Conservation (phyloP, 2,113 vertebrate genomes). For the Laticauda laticaudata region DNA sequence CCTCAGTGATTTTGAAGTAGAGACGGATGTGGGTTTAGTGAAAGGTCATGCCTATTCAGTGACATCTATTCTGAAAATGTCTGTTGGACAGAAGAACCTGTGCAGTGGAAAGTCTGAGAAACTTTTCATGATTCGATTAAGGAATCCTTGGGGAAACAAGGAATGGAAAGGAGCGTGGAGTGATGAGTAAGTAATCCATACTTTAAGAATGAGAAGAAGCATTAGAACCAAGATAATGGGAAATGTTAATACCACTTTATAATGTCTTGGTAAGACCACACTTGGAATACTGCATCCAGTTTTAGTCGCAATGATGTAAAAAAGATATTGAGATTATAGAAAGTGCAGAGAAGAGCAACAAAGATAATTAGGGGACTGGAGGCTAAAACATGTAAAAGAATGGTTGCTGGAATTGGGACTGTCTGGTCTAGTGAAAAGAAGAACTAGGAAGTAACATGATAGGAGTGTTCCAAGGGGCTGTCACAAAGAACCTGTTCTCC, state of each 20-base stretch:
- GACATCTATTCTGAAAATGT: conserved; percentile 81
- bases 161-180: conserved; percentile 95
- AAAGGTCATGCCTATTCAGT: conserved; percentile 89
- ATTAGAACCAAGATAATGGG: not conserved
- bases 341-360: not conserved
- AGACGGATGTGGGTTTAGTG: conserved; percentile 78
- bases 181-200: conserved; percentile 77
- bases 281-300: not conserved
- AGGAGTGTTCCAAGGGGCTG: not conserved
- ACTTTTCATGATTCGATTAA: conserved; percentile 87
- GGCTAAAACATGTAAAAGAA: not conserved
- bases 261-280: not conserved
- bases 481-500: not conserved
- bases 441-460: not conserved
- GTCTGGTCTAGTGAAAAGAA: not conserved
- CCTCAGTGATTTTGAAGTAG: conserved; percentile 67
- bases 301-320: not conserved
- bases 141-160: conserved; percentile 90
- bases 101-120: conserved; percentile 81
- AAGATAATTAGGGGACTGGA: not conserved
- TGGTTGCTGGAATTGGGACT: not conserved
- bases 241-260: not conserved
- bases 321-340: not conserved
- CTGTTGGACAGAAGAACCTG: conserved; percentile 76
- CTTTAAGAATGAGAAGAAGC: not conserved